Evolutionary conservation across 2,888 invertebrate genomes (phyloP), one percentile per base, ranked within the genome.

Genomic region (Tenthredo scrophulariae): DNA sequence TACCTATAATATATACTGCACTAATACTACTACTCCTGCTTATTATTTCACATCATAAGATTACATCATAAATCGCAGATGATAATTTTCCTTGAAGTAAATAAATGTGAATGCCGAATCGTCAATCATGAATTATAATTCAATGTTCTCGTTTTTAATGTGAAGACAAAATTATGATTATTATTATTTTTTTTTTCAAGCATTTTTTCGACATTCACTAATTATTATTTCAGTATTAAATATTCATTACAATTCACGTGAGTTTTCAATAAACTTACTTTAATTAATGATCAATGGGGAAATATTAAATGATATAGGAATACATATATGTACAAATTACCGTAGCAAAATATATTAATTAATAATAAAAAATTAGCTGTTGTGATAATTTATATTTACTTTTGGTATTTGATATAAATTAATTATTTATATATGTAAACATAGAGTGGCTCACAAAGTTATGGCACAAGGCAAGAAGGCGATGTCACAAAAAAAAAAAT

Each of bases 291-390:
- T 18, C 18, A 70, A 33, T 33, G 67, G 46, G 46, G 33, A 67
- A 67, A 83, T 70, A 70, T 67, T 83, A 70, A 67, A 83, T 70
- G 85, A 15, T 79, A 77, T 10, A 18, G 54, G n/a, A 70, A 65
- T 29, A 43, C 54, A 75, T 62, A 62, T 62, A 67, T 85, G 40
- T 85, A 85, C 85, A 85, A 79, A 82, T 85, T 82, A 82, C 58
- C 70, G 72, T 67, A 83, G 70, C 29, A 83, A 83, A 83, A 67
- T 83, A 80, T 80, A 80, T 80, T 62, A 80, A 80, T 80, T 62
- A 80, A 80, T n/a, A 37, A 67, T 18, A 54, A 29, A 29, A 67
- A 67, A 43, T 43, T 54, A 67, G 40, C 46, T 18, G 43, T 65
- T 29, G 46, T 70, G 46, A 67, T 83, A 43, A 46, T 65, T 46